Base-by-base conservation (phyloP, 2,797 vertebrate genomes). In the Spondyliosoma cantharus region DNA sequence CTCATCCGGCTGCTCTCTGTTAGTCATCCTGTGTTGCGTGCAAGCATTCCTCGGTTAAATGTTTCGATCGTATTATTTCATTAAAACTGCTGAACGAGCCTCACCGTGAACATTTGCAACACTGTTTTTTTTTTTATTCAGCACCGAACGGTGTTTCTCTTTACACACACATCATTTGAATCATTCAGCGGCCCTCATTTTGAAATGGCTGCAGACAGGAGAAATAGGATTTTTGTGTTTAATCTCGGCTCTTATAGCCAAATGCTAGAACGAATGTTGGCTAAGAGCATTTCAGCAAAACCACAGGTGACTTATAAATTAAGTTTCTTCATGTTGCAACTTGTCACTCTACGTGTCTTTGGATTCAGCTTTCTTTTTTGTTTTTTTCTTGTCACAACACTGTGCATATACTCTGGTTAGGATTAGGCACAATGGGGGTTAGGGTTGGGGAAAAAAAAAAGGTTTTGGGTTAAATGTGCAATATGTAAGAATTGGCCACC, bases 1-100 rank as follows among this genome's bases (percentile, higher is more conserved):
- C 88, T 87, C 22, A 76, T 89, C 82, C 69, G 62, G 60, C 71
- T 32, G 59, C 56, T 89, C 78, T 78, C 57, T 29, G 59, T 86
- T 86, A 84, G 83, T 91, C 87, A 91, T 77, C 43, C 27, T 60
- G 63, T 29, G 63, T 62, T 76, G 56, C 16, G 27, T 70, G 74
- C 74, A 76, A 64, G 68, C 71, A 9, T 69, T 84, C 65, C 77
- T 83, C 29, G 11, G 37, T 74, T 29, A 68, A 81, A 74, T 14
- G 29, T 37, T 71, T 32, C 43, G 27, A 75, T 79, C 62, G 43
- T 48, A 65, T 74, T 58, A 76, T 82, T 74, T 81, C 17, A 82
- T 72, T 19, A 49, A 80, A 75, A 37, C 27, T 62, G 48, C 3
- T 54, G 73, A 45, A 45, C 7, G 4, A n/a, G 15, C 49, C 27